These are phyloP conservation scores for Myxocyprinus asiaticus DNA, from an alignment of 2,113 vertebrate species.

Conservation along the genomic window DNA sequence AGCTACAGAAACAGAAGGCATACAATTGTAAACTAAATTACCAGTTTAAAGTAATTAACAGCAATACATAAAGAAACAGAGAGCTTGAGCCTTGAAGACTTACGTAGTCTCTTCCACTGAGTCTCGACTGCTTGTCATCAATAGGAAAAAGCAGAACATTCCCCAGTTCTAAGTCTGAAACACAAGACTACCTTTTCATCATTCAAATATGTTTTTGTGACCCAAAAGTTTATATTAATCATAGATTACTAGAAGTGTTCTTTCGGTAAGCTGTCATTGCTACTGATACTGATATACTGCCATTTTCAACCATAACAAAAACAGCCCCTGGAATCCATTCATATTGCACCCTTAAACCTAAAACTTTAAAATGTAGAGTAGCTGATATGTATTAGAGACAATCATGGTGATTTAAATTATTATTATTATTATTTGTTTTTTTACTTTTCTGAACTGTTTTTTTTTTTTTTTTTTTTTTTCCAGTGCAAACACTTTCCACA, in stretches of 20 bases:
- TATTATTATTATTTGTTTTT: too few relatives aligned
- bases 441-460: too few relatives aligned
- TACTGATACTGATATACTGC: not conserved
- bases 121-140: constrained; percentile 86
- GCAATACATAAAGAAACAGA: constrained; percentile 10
- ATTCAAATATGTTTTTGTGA: not conserved
- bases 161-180: constrained; percentile 85
- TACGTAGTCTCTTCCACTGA: constrained; percentile 83
- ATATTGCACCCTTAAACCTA: not conserved
- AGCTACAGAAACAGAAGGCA: constrained; percentile 69
- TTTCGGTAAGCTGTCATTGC: not conserved
- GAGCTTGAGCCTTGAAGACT: constrained; percentile 50
- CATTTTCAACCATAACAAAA: not conserved
- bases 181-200: constrained; percentile 9
- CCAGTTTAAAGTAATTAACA: not conserved
- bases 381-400: too few relatives aligned
- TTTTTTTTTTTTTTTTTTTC: not conserved
- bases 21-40: too few relatives aligned
- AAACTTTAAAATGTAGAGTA: too few relatives aligned
- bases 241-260: not conserved
- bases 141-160: constrained; percentile 86
- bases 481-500: too few relatives aligned
- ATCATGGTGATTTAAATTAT: too few relatives aligned
- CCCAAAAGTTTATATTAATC: not conserved
- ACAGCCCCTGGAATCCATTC: not conserved